Evolutionary conservation across 2,797 vertebrate species (phyloP).

Genomic region (Sternarchorhynchus goeldii): DNA sequence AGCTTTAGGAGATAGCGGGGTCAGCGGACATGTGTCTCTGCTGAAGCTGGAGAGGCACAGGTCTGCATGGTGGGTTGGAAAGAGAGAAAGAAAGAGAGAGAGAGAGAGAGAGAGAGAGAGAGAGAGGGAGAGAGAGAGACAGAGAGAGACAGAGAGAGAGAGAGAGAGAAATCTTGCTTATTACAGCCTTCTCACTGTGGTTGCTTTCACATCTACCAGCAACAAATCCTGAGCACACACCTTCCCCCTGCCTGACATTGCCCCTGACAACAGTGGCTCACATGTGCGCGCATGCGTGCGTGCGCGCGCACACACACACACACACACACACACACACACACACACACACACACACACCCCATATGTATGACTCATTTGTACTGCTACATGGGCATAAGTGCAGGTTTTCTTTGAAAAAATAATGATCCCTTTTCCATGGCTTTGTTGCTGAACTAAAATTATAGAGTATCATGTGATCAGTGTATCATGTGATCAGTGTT

Average conservation of each 20-base stretch:
- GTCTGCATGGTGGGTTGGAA: no score
- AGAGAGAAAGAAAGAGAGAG: no score
- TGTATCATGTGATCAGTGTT: neutral
- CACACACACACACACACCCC: neutral
- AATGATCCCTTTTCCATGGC: neutral
- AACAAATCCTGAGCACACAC: neutral
- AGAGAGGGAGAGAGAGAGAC: neutral
- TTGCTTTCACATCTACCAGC: neutral
- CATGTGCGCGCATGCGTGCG: neutral
- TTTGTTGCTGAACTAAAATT: neutral
- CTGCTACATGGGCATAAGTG: neutral
- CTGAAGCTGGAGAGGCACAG: no score
- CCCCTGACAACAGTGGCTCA: slow-evolving; percentile 2
- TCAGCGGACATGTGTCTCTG: slow-evolving; percentile 4
- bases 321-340: neutral
- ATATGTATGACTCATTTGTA: slow-evolving; percentile 7
- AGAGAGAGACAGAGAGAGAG: neutral
- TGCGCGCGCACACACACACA: slow-evolving; percentile 15
- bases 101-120: neutral
- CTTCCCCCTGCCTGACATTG: neutral
- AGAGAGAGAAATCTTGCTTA: neutral
- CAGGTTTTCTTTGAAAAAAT: neutral
- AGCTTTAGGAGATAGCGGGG: slow-evolving; percentile 16
- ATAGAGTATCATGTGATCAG: slow-evolving; percentile 2
- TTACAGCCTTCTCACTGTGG: slow-evolving; percentile 2